A percentile compares a stretch with the other conserved stretches of the same genome.
phyloP scores from a whole-genome alignment of 2,113 vertebrate species.

The Baryphthengus martii region DNA sequence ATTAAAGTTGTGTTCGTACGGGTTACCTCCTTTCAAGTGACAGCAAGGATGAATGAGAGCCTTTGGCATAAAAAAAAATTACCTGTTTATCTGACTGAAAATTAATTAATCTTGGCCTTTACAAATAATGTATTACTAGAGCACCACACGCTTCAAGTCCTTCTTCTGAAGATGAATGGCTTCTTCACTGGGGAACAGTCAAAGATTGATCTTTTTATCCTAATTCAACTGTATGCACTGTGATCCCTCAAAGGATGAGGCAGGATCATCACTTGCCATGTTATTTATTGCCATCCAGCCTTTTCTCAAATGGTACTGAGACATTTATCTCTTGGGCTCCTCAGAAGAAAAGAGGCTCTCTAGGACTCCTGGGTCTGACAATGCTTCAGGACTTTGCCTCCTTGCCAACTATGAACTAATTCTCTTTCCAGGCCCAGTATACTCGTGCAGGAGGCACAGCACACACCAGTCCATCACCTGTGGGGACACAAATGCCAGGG shows the following conservation, averaged over 20 bases:
- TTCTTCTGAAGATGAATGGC: not conserved
- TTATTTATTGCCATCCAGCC: not conserved
- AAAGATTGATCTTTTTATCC: not conserved
- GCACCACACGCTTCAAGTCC: not conserved
- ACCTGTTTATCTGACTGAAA: not conserved
- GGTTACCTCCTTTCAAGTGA: not conserved
- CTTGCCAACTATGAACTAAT: not conserved
- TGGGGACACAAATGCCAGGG: not conserved
- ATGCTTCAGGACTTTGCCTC: not conserved
- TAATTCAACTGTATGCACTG: not conserved
- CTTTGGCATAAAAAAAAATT: not conserved
- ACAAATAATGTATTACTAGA: not conserved
- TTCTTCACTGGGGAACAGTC: not conserved
- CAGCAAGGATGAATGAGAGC: not conserved
- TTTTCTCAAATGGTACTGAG: not conserved
- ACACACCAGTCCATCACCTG: not conserved
- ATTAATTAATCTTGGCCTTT: not conserved
- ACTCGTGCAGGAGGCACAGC: fast-evolving
- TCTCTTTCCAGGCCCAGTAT: not conserved
- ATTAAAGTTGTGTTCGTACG: not conserved
- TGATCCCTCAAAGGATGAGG: not conserved
- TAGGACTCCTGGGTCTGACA: not conserved
- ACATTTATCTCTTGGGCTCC: not conserved
- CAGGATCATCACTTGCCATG: not conserved
- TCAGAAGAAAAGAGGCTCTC: not conserved